Percentiles rank a stretch among this genome's conserved stretches.
Conservation (phyloP, 2,797 vertebrate genomes). For the Sylvia borin region DNA sequence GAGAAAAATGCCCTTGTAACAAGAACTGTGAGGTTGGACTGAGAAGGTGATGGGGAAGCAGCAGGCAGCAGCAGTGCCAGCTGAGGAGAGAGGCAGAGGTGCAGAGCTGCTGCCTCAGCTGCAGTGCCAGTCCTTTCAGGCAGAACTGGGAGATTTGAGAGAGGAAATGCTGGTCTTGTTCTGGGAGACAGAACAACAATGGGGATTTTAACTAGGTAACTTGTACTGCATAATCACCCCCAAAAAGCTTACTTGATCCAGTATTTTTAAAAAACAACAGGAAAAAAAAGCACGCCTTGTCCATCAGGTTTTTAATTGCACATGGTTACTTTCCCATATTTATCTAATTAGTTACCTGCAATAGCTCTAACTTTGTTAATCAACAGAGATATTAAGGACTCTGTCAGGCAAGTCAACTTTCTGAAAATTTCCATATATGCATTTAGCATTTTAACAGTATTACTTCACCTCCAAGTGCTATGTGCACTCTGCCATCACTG, state of each 20-base stretch:
- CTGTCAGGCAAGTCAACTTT: not conserved
- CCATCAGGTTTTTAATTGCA: not conserved
- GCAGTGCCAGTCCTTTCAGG: not conserved
- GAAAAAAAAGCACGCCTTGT: not conserved
- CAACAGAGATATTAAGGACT: not conserved
- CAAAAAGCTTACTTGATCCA: not conserved
- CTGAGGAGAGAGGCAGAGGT: rapidly evolving
- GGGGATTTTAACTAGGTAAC: not conserved
- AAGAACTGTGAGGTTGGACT: not conserved
- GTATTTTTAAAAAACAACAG: not conserved
- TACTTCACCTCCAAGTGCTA: not conserved
- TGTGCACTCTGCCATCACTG: not conserved
- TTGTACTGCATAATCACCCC: not conserved
- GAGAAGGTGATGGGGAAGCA: not conserved
- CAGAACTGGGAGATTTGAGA: rapidly evolving
- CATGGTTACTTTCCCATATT: not conserved
- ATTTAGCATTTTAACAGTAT: not conserved
- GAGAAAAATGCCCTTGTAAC: not conserved
- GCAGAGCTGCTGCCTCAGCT: rapidly evolving
- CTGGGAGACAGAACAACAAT: not conserved
- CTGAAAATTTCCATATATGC: not conserved
- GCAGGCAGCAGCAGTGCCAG: not conserved
- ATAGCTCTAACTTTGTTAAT: not conserved
- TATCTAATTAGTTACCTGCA: not conserved
- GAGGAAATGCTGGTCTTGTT: not conserved